A percentile compares a stretch with the other conserved stretches of the same genome.
phyloP scores from a whole-genome alignment of 2,888 invertebrate species.

The Minunthozetes semirufus region DNA sequence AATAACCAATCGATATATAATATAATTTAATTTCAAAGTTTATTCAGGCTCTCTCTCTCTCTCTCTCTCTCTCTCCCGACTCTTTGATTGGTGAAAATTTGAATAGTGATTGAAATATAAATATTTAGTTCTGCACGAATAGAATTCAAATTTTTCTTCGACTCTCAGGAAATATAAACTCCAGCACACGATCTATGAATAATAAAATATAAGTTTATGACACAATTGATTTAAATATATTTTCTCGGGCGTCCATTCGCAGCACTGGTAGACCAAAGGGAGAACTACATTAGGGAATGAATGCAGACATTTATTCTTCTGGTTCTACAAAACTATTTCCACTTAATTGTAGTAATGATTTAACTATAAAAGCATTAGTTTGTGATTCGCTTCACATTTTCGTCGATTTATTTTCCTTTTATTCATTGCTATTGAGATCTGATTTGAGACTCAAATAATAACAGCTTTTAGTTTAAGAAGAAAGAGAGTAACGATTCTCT shows the following conservation, averaged over 20 bases:
- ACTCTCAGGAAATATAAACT: constrained; percentile 25
- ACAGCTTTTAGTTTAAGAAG: not conserved
- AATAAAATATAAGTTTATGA: constrained; percentile 22
- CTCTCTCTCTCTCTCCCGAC: too few species aligned
- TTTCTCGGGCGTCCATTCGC: not conserved
- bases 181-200: constrained; percentile 6
- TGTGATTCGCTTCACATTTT: not conserved
- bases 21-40: too few species aligned
- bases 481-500: constrained; percentile 2
- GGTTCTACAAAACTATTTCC: not conserved
- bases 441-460: constrained; percentile 13
- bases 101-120: not conserved
- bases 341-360: not conserved
- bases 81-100: not conserved
- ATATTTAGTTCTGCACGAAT: constrained; percentile 10
- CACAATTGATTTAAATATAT: constrained; percentile 24
- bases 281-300: not conserved
- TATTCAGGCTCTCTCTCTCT: too few species aligned
- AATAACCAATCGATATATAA: too few species aligned
- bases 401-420: constrained; percentile 17
- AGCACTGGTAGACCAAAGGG: not conserved
- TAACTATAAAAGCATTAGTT: constrained; percentile 9
- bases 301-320: not conserved
- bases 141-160: not conserved
- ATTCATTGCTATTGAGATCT: not conserved